Conservation (phyloP, 2,113 vertebrate genomes). For the Clarias gariepinus region DNA sequence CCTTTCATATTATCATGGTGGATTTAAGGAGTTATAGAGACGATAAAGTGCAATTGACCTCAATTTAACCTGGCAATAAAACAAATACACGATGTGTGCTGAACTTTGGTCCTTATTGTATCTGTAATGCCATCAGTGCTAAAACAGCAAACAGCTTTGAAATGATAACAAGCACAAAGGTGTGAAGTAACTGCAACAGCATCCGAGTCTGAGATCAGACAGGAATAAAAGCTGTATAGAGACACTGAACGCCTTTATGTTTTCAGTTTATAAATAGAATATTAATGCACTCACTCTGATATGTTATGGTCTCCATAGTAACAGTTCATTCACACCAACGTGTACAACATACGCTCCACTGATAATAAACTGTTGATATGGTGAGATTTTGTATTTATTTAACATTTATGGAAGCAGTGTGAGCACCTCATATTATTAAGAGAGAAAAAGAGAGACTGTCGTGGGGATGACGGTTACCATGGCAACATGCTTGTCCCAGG, state of each 20-base stretch:
- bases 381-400: background rate
- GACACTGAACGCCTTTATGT: too few species aligned
- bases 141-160: slow-evolving; percentile 1
- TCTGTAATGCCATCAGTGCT: background rate
- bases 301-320: background rate
- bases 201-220: background rate
- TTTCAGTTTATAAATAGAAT: too few species aligned
- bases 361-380: background rate
- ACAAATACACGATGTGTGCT: background rate
- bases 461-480: background rate
- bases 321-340: background rate
- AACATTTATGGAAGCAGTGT: background rate
- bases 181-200: background rate
- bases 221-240: background rate
- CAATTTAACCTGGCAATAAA: background rate
- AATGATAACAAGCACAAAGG: background rate
- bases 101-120: slow-evolving; percentile 11
- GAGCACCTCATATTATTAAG: background rate
- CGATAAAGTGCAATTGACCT: background rate
- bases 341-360: background rate
- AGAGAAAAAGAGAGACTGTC: background rate
- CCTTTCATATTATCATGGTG: background rate
- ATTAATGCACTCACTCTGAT: background rate
- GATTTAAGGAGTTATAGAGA: background rate
- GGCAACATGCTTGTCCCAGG: background rate